phyloP scores from a whole-genome alignment of 2,888 invertebrate genomes.

The Leptopterna dolabrata region DNA sequence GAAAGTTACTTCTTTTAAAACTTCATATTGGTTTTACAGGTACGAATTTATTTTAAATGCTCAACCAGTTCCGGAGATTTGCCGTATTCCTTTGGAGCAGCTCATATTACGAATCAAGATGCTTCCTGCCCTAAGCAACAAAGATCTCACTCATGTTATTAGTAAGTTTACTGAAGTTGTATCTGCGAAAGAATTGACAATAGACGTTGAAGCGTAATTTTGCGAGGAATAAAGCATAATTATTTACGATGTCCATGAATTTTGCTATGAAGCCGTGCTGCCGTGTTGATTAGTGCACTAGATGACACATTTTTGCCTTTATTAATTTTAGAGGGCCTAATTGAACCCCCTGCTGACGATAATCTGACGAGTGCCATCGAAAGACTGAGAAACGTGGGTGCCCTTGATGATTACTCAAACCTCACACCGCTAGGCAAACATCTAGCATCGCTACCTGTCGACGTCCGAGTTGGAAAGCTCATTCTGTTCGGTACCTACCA shows the following conservation, averaged over 20 bases:
- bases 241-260: too few relatives aligned
- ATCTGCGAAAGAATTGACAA: neutral
- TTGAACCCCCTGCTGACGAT: conserved; percentile 79
- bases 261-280: too few relatives aligned
- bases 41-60: conserved; percentile 72
- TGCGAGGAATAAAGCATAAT: neutral
- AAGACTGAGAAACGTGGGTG: conserved; percentile 81
- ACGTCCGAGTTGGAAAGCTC: conserved; percentile 91
- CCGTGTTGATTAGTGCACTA: too few relatives aligned
- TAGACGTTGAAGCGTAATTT: neutral
- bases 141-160: conserved; percentile 70
- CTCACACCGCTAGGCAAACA: conserved; percentile 90
- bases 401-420: conserved; percentile 78
- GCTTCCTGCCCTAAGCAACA: conserved; percentile 70
- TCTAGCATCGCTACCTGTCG: conserved; percentile 88
- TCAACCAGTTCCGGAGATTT: conserved; percentile 89
- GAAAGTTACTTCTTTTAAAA: too few relatives aligned
- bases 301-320: too few relatives aligned
- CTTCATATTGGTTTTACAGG: neutral
- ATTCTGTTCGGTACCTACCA: conserved; percentile 79
- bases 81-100: conserved; percentile 88
- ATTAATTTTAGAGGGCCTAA: conserved; percentile 57
- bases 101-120: conserved; percentile 81
- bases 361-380: conserved; percentile 77
- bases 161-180: neutral